Evolutionary conservation across 2,888 invertebrate genomes (phyloP).

Genomic region (Pseudococcus longispinus): DNA sequence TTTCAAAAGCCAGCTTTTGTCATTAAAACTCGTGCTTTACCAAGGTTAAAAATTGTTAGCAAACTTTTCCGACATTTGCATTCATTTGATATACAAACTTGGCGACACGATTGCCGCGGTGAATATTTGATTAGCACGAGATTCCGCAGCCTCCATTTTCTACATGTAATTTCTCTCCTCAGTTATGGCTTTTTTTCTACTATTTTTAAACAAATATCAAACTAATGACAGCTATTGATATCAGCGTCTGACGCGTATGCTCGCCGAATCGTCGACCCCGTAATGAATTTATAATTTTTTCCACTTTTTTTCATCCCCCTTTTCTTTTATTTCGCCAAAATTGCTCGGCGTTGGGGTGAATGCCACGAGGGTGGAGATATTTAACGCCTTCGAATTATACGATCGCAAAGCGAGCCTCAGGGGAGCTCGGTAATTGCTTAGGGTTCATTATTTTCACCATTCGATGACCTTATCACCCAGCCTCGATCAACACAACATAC

Average conservation of each 20-base stretch:
- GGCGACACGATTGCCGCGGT: constrained; percentile 11
- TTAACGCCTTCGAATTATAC: constrained; percentile 25
- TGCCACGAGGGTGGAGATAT: not conserved
- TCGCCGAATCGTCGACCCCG: not conserved
- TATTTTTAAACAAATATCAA: not conserved
- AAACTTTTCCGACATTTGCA: constrained; percentile 39
- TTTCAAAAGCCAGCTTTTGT: constrained; percentile 1
- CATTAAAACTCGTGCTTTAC: constrained; percentile 28
- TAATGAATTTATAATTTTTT: constrained; percentile 37
- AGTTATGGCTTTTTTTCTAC: not conserved
- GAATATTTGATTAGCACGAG: constrained; percentile 14
- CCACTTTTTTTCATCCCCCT: not conserved
- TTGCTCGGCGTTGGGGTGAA: not conserved
- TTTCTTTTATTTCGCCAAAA: not conserved
- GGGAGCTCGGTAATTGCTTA: not conserved
- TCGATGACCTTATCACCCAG: not conserved
- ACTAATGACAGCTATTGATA: constrained; percentile 36
- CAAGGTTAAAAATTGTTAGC: constrained; percentile 20
- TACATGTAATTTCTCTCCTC: not conserved
- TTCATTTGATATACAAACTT: constrained; percentile 9
- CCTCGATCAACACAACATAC: not conserved
- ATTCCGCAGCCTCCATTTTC: not conserved
- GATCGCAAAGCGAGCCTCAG: not conserved
- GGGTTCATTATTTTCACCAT: not conserved
- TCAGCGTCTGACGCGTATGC: not conserved